Conservation (phyloP, 2,797 vertebrate genomes). For the Acipenser oxyrinchus region DNA sequence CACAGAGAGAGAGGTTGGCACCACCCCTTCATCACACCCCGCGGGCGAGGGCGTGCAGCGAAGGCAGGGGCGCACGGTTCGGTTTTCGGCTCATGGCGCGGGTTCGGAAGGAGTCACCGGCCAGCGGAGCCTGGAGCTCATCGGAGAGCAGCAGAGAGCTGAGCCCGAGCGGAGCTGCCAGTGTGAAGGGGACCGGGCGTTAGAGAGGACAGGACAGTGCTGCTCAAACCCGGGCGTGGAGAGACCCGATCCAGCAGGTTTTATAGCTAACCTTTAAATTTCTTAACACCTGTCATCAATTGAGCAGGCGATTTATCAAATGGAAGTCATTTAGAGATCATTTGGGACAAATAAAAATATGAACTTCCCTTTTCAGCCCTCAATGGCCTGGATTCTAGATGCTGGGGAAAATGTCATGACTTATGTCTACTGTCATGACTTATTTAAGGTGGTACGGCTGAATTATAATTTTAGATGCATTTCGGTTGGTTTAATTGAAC, state of each 20-base stretch:
- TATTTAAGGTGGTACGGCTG: too few species aligned
- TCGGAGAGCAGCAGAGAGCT: slow-evolving; percentile 59
- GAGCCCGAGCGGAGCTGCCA: slow-evolving; percentile 83
- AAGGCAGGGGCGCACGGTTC: slow-evolving; percentile 59
- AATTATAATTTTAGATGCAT: too few species aligned
- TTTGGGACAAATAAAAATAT: too few species aligned
- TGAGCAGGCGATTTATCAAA: too few species aligned
- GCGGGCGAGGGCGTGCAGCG: slow-evolving; percentile 48
- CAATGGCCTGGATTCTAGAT: too few species aligned
- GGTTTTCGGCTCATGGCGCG: slow-evolving; percentile 78
- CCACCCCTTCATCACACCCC: slow-evolving; percentile 71
- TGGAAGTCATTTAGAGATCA: too few species aligned
- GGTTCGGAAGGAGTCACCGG: slow-evolving; percentile 80
- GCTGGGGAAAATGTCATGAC: too few species aligned
- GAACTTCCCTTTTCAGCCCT: too few species aligned
- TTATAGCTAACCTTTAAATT: too few species aligned
- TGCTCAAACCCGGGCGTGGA: slow-evolving; percentile 26
- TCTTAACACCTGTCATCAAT: too few species aligned
- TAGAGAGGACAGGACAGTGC: slow-evolving; percentile 33
- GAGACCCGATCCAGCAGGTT: slow-evolving; percentile 21
- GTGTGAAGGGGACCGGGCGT: slow-evolving; percentile 41
- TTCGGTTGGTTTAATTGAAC: too few species aligned
- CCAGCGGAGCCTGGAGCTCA: slow-evolving; percentile 97
- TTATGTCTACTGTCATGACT: too few species aligned
- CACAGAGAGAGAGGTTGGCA: slow-evolving; percentile 46